A percentile compares a stretch with the other conserved stretches of the same genome.
Conservation (phyloP, 1,140 invertebrate species). For the Atta cephalotes region DNA sequence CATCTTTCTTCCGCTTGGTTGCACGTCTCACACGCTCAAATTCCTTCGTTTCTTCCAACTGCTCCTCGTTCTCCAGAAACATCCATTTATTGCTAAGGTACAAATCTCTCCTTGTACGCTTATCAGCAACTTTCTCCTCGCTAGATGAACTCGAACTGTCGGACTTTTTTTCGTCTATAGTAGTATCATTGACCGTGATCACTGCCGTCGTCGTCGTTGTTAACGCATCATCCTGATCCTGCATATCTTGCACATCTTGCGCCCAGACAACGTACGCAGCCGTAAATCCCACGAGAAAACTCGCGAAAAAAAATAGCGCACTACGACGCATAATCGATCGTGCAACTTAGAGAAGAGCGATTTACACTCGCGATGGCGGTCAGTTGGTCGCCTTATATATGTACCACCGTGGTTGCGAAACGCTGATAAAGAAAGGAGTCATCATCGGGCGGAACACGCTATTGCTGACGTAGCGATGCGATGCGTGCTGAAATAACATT, state of each 20-base stretch:
- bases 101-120: neutral
- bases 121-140: slow-evolving; percentile 13
- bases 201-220: neutral
- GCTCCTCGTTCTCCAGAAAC: neutral
- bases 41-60: neutral
- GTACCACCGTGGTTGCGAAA: neutral
- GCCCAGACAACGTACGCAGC: neutral
- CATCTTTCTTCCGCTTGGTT: slow-evolving; percentile 50
- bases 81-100: neutral
- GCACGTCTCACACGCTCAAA: slow-evolving; percentile 17
- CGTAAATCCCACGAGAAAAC: neutral
- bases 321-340: slow-evolving; percentile 20
- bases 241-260: neutral
- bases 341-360: neutral
- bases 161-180: neutral
- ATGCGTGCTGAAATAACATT: neutral
- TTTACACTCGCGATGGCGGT: neutral
- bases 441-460: neutral
- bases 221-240: neutral
- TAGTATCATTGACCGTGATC: neutral
- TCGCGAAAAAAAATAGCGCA: neutral
- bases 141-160: slow-evolving; percentile 29
- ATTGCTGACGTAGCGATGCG: neutral
- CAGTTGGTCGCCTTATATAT: slow-evolving; percentile 44
- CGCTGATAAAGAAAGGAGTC: slow-evolving; percentile 38